Base-by-base conservation (phyloP, 2,888 invertebrate genomes). In the Euplagia quadripunctaria region DNA sequence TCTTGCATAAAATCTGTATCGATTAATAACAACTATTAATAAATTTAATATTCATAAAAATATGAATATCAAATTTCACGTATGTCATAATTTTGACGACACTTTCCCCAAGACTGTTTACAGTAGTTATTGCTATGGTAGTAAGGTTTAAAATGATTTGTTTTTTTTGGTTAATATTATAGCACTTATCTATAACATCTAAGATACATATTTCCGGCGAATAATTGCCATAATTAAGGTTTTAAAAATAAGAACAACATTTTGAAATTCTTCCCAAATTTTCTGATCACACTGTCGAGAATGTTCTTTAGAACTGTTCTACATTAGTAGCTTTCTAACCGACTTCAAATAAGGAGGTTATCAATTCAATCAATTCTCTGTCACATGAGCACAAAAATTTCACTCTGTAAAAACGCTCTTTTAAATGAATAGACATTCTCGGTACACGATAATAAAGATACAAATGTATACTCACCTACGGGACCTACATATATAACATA, bases 211-310 rank as follows among this genome's bases (percentile, higher is more conserved):
- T 78, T 80, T 87, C 82, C 84, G 80, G 73, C 16, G 55, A 70
- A 78, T 83, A 79, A 85, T 80, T 79, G 76, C 74, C 65, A 9
- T 66, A 8, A 55, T n/a, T 65, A 80, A 79, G 72, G 70, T 64
- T 74, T 41, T 46, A 31, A 31, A 66, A 74, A 52, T 16, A 65
- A 17, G 41, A 64, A 20, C 52, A 31, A 51, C 42, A 64, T 20
- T 42, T 58, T 31, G 49, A 11, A 58, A 4, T 55, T 2, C 9
- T 6, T 55, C n/a, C n/a, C 6, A 6, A 46, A 9, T 9, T 46
- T 9, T 46, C 11, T 8, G 11, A 6, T 9, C 31, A 31, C 31
- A 31, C n/a, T 55, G n/a, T 9, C 7, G 55, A 55, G 55, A 55
- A 55, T 4, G 55, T n/a, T 55, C 9, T n/a, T 0, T 9, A 55